Percentiles rank a stretch among this genome's conserved stretches.
Conservation (phyloP, 2,113 vertebrate species). For the Proteles cristata region DNA sequence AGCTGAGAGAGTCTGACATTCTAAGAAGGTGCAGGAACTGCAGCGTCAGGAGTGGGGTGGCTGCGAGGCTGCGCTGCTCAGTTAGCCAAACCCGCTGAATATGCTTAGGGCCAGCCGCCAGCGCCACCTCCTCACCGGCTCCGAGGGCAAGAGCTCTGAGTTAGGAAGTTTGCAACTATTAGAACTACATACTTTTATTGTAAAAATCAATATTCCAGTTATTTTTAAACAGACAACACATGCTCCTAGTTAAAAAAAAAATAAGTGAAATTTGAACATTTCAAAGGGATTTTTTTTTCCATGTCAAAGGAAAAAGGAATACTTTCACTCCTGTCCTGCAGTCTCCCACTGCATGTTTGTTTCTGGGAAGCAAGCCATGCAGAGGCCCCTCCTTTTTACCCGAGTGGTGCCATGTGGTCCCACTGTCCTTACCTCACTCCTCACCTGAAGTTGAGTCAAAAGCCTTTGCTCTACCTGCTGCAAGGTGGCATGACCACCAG, state of each 20-base stretch:
- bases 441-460: neutral
- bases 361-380: neutral
- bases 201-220: neutral
- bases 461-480: no score
- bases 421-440: neutral
- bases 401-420: neutral
- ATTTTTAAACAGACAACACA: neutral
- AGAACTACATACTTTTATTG: neutral
- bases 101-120: neutral
- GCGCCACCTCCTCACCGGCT: neutral
- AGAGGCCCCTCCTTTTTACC: neutral
- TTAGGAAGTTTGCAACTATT: neutral
- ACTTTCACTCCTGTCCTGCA: neutral
- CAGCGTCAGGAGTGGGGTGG: neutral
- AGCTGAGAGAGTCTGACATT: neutral
- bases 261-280: neutral
- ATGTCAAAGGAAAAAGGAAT: neutral
- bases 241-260: neutral
- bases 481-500: rapidly evolving
- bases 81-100: neutral
- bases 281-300: neutral
- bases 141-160: neutral
- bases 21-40: neutral
- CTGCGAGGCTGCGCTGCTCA: neutral
- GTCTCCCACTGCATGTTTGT: neutral